phyloP scores from a whole-genome alignment of 2,888 invertebrate genomes.

The Psococerastis gibbosa region DNA sequence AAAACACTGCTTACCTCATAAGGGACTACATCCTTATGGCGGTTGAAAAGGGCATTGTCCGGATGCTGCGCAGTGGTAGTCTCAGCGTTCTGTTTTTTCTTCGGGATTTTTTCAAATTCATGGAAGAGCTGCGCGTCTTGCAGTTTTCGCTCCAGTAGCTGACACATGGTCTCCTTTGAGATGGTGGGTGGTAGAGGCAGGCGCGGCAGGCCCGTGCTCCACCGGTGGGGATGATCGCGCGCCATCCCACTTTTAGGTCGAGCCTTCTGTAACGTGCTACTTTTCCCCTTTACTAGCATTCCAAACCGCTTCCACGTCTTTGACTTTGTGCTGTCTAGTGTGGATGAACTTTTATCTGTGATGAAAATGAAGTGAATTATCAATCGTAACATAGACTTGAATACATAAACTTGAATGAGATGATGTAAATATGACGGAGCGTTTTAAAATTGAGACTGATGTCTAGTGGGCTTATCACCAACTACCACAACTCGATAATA shows the following conservation, averaged over 20 bases:
- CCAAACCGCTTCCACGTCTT: constrained; percentile 47
- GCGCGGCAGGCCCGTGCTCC: constrained; percentile 52
- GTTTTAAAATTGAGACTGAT: no score
- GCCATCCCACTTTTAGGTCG: constrained; percentile 33
- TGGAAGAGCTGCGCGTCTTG: constrained; percentile 55
- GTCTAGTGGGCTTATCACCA: no score
- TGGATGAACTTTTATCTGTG: neutral
- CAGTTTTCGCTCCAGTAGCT: constrained; percentile 44
- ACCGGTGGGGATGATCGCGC: constrained; percentile 27
- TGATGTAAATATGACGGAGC: no score
- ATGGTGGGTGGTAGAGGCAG: constrained; percentile 53
- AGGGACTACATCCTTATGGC: constrained; percentile 56
- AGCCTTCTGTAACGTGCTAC: constrained; percentile 35
- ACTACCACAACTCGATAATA: no score
- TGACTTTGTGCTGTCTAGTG: constrained; percentile 27
- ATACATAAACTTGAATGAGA: no score
- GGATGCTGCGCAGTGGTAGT: constrained; percentile 52
- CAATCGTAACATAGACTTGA: no score
- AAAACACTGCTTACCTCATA: constrained; percentile 50
- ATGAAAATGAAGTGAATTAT: no score
- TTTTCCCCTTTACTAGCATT: constrained; percentile 39
- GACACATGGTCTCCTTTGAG: constrained; percentile 60
- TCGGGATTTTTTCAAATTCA: constrained; percentile 72
- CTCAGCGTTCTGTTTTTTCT: constrained; percentile 46
- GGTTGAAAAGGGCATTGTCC: constrained; percentile 37